These are phyloP conservation scores for Pan troglodytes DNA, from an alignment of 2,113 vertebrate species.

Conservation along the genomic window NHGRI_mPanTro3-v2.1_pri NC_072407.2:4694001-4694500, in stretches of 20 bases:
- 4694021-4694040: background rate
- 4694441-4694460: too few relatives aligned
- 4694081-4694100: background rate
- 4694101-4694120: background rate
- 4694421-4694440: background rate
- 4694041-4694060: accelerated
- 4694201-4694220: background rate
- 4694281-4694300: too few relatives aligned
- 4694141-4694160: too few relatives aligned
- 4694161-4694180: background rate
- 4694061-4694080: too few relatives aligned
- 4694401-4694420: background rate
- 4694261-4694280: too few relatives aligned
- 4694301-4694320: background rate
- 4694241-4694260: too few relatives aligned
- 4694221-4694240: background rate
- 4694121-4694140: too few relatives aligned
- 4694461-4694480: too few relatives aligned
- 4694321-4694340: background rate
- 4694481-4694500: too few relatives aligned
- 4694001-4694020: too few relatives aligned
- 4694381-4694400: background rate
- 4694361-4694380: background rate
- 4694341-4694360: background rate
- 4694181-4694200: background rate